These are phyloP conservation scores for Paratilapia polleni DNA, from an alignment of 2,113 vertebrate genomes.

Conservation along the genomic window DNA sequence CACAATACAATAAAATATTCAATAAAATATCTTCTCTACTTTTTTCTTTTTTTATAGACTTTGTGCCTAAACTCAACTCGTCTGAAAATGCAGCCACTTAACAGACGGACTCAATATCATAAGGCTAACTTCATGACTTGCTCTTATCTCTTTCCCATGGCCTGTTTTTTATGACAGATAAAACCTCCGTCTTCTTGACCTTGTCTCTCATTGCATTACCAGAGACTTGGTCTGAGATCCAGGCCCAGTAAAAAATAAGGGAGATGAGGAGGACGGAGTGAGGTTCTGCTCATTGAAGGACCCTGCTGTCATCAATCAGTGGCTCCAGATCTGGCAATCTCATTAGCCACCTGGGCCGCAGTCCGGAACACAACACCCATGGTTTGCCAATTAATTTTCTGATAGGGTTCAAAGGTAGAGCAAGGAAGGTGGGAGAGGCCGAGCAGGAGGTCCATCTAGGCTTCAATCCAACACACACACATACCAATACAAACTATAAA, in stretches of 20 bases:
- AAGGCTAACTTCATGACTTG: slow-evolving; percentile 40
- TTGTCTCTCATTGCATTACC: slow-evolving; percentile 64
- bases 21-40: too few relatives aligned
- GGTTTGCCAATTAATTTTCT: slow-evolving; percentile 74
- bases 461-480: slow-evolving; percentile 20
- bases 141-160: slow-evolving; percentile 58
- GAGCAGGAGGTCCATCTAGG: slow-evolving; percentile 33
- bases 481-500: neutral
- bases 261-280: neutral
- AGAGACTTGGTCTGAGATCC: slow-evolving; percentile 52
- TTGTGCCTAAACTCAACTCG: neutral
- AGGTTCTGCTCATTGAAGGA: slow-evolving; percentile 61
- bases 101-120: slow-evolving; percentile 38
- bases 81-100: neutral
- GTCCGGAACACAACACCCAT: slow-evolving; percentile 67
- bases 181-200: slow-evolving; percentile 50
- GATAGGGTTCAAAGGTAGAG: slow-evolving; percentile 72
- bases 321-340: slow-evolving; percentile 77
- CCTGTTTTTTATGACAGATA: slow-evolving; percentile 40
- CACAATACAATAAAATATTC: neutral
- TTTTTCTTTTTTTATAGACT: slow-evolving; percentile 1
- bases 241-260: slow-evolving; percentile 20
- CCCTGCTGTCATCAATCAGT: slow-evolving; percentile 78
- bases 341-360: slow-evolving; percentile 79
- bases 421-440: slow-evolving; percentile 20